A percentile compares a stretch with the other conserved stretches of the same genome.
phyloP scores from a whole-genome alignment of 2,113 vertebrate species.

The Thamnaconus septentrionalis region DNA sequence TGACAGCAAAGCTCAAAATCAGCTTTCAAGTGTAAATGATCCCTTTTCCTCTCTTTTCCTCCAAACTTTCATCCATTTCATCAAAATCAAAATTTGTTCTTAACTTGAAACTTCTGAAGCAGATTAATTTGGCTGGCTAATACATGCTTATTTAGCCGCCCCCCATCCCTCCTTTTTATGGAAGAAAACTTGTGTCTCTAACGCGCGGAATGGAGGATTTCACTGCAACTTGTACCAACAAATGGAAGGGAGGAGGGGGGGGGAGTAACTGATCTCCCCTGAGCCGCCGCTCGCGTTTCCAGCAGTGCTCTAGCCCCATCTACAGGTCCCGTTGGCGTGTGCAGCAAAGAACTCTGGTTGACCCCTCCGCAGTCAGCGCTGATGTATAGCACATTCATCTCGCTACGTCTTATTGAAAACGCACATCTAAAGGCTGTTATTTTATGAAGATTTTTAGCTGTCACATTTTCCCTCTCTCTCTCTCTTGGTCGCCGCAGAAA shows the following conservation, averaged over 20 bases:
- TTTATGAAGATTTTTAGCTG: conserved; percentile 76
- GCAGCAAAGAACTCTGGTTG: conserved; percentile 79
- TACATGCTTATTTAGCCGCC: conserved; percentile 51
- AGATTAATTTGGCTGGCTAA: conserved; percentile 62
- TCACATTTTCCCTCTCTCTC: conserved; percentile 59
- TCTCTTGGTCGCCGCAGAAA: conserved; percentile 22
- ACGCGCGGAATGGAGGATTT: conserved; percentile 62
- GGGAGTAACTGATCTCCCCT: conserved; percentile 55
- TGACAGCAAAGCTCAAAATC: conserved; percentile 74
- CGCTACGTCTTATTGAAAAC: conserved; percentile 68
- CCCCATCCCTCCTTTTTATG: conserved; percentile 9
- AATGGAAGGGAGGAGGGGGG: conserved; percentile 54
- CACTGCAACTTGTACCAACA: conserved; percentile 66
- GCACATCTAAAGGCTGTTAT: conserved; percentile 73
- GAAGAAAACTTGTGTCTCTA: conserved; percentile 54
- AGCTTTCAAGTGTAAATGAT: conserved; percentile 78
- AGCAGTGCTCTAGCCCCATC: conserved; percentile 78
- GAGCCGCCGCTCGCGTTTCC: conserved; percentile 24
- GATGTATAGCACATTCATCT: conserved; percentile 77
- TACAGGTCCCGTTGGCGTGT: conserved; percentile 57
- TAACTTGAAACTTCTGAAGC: conserved; percentile 64
- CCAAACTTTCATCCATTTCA: conserved; percentile 53
- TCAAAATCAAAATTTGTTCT: conserved; percentile 62
- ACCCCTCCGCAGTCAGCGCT: conserved; percentile 75
- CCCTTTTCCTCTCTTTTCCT: conserved; percentile 38